Evolutionary conservation across 2,113 vertebrate species (phyloP), one percentile per base, ranked within the genome.

Genomic region (Campylorhamphus procurvoides): DNA sequence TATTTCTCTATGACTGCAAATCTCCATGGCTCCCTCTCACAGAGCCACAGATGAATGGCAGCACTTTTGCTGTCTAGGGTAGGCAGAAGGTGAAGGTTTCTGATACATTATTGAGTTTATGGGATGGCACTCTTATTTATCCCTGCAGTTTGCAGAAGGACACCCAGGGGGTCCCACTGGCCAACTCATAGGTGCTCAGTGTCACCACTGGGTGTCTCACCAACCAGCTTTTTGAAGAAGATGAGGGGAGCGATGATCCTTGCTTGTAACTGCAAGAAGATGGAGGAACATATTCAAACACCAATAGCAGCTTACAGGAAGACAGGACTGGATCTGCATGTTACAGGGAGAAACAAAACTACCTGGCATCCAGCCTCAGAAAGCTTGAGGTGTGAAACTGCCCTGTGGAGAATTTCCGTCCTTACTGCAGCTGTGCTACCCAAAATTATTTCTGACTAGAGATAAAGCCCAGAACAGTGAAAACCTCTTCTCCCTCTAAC

Each of bases 161-260:
- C 35, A 37, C 15, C 31, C 28, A 27, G 39, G 11, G 33, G 44
- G 33, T 82, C n/a, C 17, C 56, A 35, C 42, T 11, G 35, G 6
- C 24, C 5, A 5, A 28, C 35, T 47, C 24, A 37, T 5, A 0
- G 13, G 14, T 93, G 63, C 87, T 93, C 39, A 12, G 37, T 66
- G n/a, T 58, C 25, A 95, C 97, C 98, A 97, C 96, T 77, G 93
- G 97, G 96, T 97, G 98, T 97, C 98, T 97, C 97, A 97, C 90
- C 37, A 24, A 87, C n/a, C 92, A 83, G 52, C 46, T 75, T 87
- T 97, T 89, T 58, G 42, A 55, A 67, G 62, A 84, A 35, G 20
- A 17, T 20, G 9, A 63, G 37, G 39, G 33, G 47, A 71, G 46
- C 10, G 46, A 37, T 23, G 63, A 46, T 68, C 52, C 12, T 81